Base-by-base conservation (phyloP, 23 tunicate genomes). In the Halocynthia aurantium region DNA sequence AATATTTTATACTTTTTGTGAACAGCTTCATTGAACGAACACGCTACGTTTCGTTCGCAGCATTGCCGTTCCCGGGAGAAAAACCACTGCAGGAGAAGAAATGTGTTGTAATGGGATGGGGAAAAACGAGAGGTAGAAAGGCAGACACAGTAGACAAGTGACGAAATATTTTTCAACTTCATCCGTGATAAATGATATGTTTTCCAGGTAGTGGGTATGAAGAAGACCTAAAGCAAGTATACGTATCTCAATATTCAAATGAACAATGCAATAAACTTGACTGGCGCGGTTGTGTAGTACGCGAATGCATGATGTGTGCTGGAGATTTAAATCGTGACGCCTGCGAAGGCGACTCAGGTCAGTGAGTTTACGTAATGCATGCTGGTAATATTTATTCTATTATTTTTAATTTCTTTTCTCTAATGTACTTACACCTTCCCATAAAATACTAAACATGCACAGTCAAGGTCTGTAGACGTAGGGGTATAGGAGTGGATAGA, bases 291-390 rank as follows among this genome's bases (percentile, higher is more conserved):
- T 94, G 99, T 77, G 78, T 70, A 11, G 77, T 89, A 8, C 65
- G 89, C 49, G 80, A 90, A 6, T 94, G 99, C 72, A 94, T 94
- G 99, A 81, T 94, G 76, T 94, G 99, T 53, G 99, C 99, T 58
- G 96, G 99, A 7, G 91, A 77, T 9, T 31, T 81, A 22, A 84
- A 88, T 76, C 77, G 44, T 22, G 95, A 83, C 22, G 97, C 99
- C 20, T 94, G 99, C 67, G 96, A 88, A 40, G 98, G 94, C 7
- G 94, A 87, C 69, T 87, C 94, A 53, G 94, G 94, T 93, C 13
- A 54, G 81, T 53, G 0, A 17, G 44, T 4, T 31, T 31, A 31
- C 44, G 44, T 31, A 31, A 31, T 31, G 44, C 44, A 31, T 31
- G 53, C 71, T 60, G 11, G 51, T 21, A 61, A 63, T 8, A 17